Evolutionary conservation across 2,113 vertebrate genomes (phyloP).

Genomic region (Circaetus cinerascens): DNA sequence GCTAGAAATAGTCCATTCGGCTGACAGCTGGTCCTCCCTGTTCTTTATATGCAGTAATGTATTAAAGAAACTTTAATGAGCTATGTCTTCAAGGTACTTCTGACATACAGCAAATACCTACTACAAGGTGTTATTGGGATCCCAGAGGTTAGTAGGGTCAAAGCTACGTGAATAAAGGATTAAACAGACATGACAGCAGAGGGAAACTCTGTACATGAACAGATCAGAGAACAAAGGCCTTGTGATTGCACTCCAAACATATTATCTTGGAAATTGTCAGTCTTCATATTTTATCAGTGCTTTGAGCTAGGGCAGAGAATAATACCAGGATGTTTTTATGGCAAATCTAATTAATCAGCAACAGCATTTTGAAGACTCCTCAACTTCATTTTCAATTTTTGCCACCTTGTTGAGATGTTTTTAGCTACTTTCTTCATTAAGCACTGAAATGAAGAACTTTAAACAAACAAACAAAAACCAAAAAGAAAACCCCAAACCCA

Average conservation of each 20-base stretch:
- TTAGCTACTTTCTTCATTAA: not conserved
- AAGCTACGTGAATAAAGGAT: not conserved
- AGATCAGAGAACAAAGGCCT: not conserved
- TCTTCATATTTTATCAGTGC: not conserved
- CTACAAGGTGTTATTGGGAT: not conserved
- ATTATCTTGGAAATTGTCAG: not conserved
- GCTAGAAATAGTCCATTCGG: not conserved
- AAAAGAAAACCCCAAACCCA: not conserved
- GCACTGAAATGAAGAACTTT: not conserved
- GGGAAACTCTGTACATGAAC: not conserved
- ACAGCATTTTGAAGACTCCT: not conserved
- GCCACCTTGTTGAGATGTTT: not conserved
- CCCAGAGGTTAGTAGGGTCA: not conserved
- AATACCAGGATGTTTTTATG: not conserved
- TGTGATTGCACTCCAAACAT: not conserved
- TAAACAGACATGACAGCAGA: not conserved
- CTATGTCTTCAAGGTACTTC: not conserved
- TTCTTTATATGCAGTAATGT: not conserved
- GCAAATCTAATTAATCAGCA: not conserved
- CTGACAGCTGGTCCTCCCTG: not conserved
- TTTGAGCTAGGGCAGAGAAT: not conserved
- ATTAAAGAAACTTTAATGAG: not conserved
- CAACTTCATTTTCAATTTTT: not conserved
- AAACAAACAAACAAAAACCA: not conserved
- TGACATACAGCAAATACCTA: not conserved